A percentile compares a stretch with the other conserved stretches of the same genome.
phyloP scores from a whole-genome alignment of 1,140 invertebrate species.

The Drosophila yakuba region DNA sequence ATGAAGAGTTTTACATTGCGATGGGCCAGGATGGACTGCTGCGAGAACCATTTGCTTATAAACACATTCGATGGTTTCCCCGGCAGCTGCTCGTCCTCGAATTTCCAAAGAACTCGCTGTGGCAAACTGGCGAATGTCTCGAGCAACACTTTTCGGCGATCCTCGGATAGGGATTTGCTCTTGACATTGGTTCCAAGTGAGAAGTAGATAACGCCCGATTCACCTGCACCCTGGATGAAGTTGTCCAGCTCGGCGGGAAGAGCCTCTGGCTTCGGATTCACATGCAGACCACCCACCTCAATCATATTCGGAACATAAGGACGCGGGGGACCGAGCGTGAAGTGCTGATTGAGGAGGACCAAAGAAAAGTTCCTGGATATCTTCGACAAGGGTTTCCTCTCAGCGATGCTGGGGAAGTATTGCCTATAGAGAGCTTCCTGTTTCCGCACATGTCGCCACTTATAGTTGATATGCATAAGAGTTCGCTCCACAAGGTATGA shows the following conservation, averaged over 20 bases:
- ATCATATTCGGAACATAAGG: conserved; percentile 74
- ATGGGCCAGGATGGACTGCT: conserved; percentile 85
- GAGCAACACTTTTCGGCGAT: conserved; percentile 72
- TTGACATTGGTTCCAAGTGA: conserved; percentile 86
- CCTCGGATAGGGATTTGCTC: conserved; percentile 84
- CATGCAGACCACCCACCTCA: conserved; percentile 86
- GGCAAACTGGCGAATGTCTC: conserved; percentile 47
- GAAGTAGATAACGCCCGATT: conserved; percentile 87
- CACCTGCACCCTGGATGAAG: conserved; percentile 86
- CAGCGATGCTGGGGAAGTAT: conserved; percentile 53
- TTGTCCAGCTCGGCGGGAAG: conserved; percentile 80
- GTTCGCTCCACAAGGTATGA: conserved; percentile 7
- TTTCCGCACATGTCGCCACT: conserved; percentile 43
- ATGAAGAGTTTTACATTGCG: conserved; percentile 85
- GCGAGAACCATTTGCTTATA: conserved; percentile 86
- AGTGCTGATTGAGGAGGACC: conserved; percentile 74
- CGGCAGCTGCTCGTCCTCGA: conserved; percentile 75
- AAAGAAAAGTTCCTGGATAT: conserved; percentile 54
- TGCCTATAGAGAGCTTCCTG: conserved; percentile 72
- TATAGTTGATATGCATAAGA: conserved; percentile 64
- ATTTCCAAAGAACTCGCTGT: conserved; percentile 86
- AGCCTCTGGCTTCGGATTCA: conserved; percentile 71
- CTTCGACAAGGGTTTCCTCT: conserved; percentile 31
- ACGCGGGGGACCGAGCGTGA: conserved; percentile 55
- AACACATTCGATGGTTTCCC: conserved; percentile 87